Base-by-base conservation (phyloP, 2,888 invertebrate species). In the Encarsia formosa region DNA sequence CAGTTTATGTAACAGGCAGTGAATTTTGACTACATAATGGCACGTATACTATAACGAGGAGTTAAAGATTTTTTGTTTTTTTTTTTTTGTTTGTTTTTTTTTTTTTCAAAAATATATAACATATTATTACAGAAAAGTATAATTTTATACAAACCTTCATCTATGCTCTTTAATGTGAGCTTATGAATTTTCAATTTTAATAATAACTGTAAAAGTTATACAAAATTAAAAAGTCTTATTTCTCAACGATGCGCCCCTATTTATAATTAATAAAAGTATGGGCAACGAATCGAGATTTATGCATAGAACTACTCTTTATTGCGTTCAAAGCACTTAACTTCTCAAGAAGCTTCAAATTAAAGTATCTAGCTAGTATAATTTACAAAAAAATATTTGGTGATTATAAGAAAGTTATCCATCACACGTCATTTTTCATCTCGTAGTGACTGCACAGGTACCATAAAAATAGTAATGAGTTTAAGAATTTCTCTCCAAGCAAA, bases 151-250 rank as follows among this genome's bases (percentile, higher is more conserved):
- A 56, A 56, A 53, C 15, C 34, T 52, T 52, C 22, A 9, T 45
- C 45, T 52, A 50, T 24, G 35, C 31, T 53, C 45, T 50, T n/a
- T 38, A 53, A 53, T 52, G 47, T 49, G 39, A 44, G 31, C n/a
- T 48, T 53, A 47, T 32, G 44, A 56, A 53, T 53, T 53, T 50
- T 50, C 41, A 48, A 44, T 54, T 54, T 49, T 39, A 54, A 42
- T 50, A 41, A 44, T 48, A 54, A 48, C 47, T 54, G 41, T 54
- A 49, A 51, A 54, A 51, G 54, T 51, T 54, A 54, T 57, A 54
- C 42, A 54, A 52, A 54, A 57, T 53, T 51, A 51, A 57, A 51
- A 50, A 57, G 52, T 57, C 54, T 57, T 54, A 45, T 37, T 46
- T 54, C 47, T 57, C 49, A 54, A 43, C 46, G 38, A 48, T 53